Evolutionary conservation across 2,888 invertebrate species (phyloP).

Genomic region (Nemoura dubitans): DNA sequence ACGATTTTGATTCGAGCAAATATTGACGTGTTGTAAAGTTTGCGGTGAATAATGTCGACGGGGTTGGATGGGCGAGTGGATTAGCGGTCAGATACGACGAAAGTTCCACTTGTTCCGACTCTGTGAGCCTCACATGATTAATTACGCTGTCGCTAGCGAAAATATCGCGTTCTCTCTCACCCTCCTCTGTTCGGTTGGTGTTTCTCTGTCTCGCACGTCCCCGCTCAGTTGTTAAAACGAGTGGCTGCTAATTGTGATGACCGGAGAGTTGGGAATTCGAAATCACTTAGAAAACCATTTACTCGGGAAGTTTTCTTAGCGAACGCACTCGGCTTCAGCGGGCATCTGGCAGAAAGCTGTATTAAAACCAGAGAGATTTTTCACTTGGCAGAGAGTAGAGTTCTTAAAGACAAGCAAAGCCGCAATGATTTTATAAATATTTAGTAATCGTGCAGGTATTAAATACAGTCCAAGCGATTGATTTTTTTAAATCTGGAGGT

Average conservation of each 20-base stretch:
- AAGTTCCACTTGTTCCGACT: conserved; percentile 18
- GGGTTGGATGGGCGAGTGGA: conserved; percentile 16
- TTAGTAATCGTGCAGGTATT: no score
- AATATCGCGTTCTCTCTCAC: not conserved
- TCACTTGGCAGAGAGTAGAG: not conserved
- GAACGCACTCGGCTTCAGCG: not conserved
- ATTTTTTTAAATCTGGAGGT: no score
- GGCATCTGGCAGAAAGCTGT: not conserved
- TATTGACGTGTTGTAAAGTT: conserved; percentile 34
- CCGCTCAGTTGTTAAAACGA: conserved; percentile 26
- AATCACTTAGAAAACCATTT: conserved; percentile 33
- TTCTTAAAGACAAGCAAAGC: not conserved
- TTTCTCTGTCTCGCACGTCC: conserved; percentile 8
- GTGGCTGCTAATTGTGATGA: conserved; percentile 41
- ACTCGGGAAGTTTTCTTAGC: conserved; percentile 1
- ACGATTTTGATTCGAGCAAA: not conserved
- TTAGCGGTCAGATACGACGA: conserved; percentile 33
- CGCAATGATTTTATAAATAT: no score
- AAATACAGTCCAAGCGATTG: no score
- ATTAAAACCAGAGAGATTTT: not conserved
- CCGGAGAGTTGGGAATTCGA: conserved; percentile 9
- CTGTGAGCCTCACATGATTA: conserved; percentile 35
- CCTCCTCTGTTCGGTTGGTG: not conserved
- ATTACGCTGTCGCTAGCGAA: conserved; percentile 1
- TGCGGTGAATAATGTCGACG: conserved; percentile 28